These are phyloP conservation scores for Liolophura sinensis DNA, from an alignment of 1,140 invertebrate species.

Conservation along the genomic window DNA sequence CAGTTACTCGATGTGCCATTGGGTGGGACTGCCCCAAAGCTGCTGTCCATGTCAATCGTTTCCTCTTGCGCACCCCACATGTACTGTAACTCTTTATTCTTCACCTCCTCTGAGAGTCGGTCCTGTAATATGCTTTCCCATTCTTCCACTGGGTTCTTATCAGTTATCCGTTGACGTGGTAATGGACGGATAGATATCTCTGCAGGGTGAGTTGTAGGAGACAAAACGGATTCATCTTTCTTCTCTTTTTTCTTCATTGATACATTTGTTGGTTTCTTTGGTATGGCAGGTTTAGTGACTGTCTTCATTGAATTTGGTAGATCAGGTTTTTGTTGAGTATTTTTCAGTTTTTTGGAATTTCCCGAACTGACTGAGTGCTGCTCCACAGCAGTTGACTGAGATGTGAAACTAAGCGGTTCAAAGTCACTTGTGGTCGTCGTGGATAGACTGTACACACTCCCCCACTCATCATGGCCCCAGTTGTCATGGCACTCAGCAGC, in stretches of 20 bases:
- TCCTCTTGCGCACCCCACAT: conserved; percentile 14
- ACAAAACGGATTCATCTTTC: too few species aligned
- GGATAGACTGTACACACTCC: neutral
- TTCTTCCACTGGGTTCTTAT: conserved; percentile 3
- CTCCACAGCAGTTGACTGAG: too few species aligned
- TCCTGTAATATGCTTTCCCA: conserved; percentile 45
- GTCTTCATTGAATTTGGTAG: neutral
- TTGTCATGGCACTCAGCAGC: neutral
- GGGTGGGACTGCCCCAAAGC: conserved; percentile 11
- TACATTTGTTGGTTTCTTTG: too few species aligned
- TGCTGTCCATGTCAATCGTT: conserved; percentile 13
- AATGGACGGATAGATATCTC: too few species aligned
- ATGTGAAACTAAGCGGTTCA: too few species aligned
- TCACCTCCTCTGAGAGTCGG: conserved; percentile 44
- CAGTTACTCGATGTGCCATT: conserved; percentile 15
- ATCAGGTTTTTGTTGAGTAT: too few species aligned
- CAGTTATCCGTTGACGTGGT: too few species aligned
- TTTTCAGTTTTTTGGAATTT: too few species aligned
- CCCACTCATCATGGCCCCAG: neutral
- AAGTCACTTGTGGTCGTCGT: neutral
- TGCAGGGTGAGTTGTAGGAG: too few species aligned
- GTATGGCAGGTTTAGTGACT: too few species aligned
- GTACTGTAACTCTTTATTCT: conserved; percentile 41
- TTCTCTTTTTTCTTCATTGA: too few species aligned
- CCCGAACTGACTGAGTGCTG: too few species aligned